These are phyloP conservation scores for Sebastiscus albofasciatus DNA, from an alignment of 2,797 vertebrate genomes.

Conservation along the genomic window DNA sequence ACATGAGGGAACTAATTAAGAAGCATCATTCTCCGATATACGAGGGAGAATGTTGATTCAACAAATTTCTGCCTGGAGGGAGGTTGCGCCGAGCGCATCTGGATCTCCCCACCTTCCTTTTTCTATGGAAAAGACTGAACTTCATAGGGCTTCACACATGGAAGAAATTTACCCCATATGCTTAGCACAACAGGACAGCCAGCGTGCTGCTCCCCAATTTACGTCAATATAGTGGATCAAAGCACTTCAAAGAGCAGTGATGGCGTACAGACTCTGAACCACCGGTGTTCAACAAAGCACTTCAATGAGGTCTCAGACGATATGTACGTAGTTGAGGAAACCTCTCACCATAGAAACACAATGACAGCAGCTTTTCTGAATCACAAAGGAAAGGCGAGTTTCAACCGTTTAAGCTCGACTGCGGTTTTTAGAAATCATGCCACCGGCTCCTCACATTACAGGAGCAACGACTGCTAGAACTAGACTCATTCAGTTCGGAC, in stretches of 20 bases:
- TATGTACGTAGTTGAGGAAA: slow-evolving; percentile 22
- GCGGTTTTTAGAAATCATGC: slow-evolving; percentile 24
- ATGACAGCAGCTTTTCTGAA: slow-evolving; percentile 4
- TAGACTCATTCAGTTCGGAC: slow-evolving; percentile 33
- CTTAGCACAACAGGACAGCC: slow-evolving; percentile 76
- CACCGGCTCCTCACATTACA: slow-evolving; percentile 42
- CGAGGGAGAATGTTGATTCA: slow-evolving; percentile 40
- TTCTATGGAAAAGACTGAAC: slow-evolving; percentile 72
- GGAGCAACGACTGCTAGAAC: slow-evolving; percentile 6
- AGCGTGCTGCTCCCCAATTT: slow-evolving; percentile 75
- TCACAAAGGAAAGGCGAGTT: slow-evolving; percentile 25
- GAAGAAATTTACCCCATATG: slow-evolving; percentile 80
- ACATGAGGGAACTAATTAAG: slow-evolving; percentile 33
- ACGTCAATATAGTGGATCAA: slow-evolving; percentile 79
- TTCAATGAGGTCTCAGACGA: slow-evolving; percentile 39
- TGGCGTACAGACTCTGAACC: slow-evolving; percentile 64
- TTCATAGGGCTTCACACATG: slow-evolving; percentile 79
- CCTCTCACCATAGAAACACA: slow-evolving; percentile 19
- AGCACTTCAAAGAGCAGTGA: slow-evolving; percentile 71
- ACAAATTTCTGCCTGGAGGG: slow-evolving; percentile 51
- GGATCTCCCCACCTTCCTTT: slow-evolving; percentile 64
- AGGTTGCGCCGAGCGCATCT: slow-evolving; percentile 56
- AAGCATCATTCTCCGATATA: neutral
- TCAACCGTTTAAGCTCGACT: slow-evolving; percentile 3
- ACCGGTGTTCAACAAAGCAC: slow-evolving; percentile 53